These are phyloP conservation scores for Pseudomyrmex pallidus DNA, from an alignment of 1,140 invertebrate species.

Conservation along the genomic window DNA sequence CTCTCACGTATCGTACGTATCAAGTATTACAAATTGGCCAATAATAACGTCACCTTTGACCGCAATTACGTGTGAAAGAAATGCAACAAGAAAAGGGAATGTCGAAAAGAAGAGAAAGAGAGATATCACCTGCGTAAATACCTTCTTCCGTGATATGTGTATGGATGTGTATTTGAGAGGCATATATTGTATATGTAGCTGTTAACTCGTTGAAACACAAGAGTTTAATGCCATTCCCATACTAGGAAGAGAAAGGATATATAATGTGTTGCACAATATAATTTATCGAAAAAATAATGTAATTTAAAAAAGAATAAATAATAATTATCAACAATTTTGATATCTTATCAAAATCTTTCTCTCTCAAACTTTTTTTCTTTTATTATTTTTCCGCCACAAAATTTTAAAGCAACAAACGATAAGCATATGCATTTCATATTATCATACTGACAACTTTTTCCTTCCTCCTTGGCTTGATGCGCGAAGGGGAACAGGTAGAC, in stretches of 20 bases:
- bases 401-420: background rate
- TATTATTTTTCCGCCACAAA: background rate
- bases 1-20: background rate
- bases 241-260: too few species aligned
- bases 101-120: too few species aligned
- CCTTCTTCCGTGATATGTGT: too few species aligned
- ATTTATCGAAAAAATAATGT: too few species aligned
- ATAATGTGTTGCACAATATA: too few species aligned
- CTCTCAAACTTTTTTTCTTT: background rate
- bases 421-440: background rate
- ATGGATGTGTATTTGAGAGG: too few species aligned
- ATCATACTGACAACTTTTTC: constrained; percentile 26
- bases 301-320: too few species aligned
- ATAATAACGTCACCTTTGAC: background rate
- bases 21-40: background rate
- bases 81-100: background rate
- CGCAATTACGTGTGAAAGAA: constrained; percentile 20
- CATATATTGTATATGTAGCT: too few species aligned
- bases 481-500: constrained; percentile 45
- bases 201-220: too few species aligned
- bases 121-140: background rate
- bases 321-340: background rate
- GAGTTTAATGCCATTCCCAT: too few species aligned
- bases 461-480: constrained; percentile 45
- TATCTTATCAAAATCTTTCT: constrained; percentile 5